Base-by-base conservation (phyloP, 2,113 vertebrate species). In the Noctilio leporinus region DNA sequence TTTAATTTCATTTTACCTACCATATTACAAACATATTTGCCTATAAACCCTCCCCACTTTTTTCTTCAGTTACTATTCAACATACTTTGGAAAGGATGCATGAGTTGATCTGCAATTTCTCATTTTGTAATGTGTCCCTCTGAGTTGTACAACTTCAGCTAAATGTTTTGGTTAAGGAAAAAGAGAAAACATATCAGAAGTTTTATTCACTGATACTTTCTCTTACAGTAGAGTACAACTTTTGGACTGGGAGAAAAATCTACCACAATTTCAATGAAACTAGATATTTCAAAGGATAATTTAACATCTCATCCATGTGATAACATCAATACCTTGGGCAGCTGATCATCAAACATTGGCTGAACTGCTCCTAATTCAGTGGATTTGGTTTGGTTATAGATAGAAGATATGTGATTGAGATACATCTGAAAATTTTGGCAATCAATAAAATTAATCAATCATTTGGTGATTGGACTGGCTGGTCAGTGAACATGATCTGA, bases 381-480 rank as follows among this genome's bases (percentile, higher is more conserved):
- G 89, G 67, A 90, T 90, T 64, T 94, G 65, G 82, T 90, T 97
- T 93, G 73, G 51, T 76, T 67, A 90, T 45, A n/a, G 87, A n/a
- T n/a, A n/a, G n/a, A n/a, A 83, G 86, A 69, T 0, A 78, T 43
- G 67, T 73, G 85, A 49, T 73, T 75, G 70, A 67, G 82, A 81
- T 67, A 95, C 89, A 95, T 90, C 87, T 97, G 95, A 85, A 12
- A 62, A 70, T 95, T 87, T 17, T 93, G 93, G 89, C 80, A 75
- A 90, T 65, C 30, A 84, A 93, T 93, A 65, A 93, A 96, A 97
- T 93, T 92, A 96, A 94, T 89, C 80, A 73, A 81, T 59, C 35
- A 59, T 45, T 89, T 12, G 24, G 65, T 55, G 40, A 94, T 47
- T 26, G 15, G 59, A 94, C 70, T 53, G 69, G 73, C n/a, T 94